These are phyloP conservation scores for Gerosis bhagava DNA, from an alignment of 2,888 invertebrate species.

Conservation along the genomic window DNA sequence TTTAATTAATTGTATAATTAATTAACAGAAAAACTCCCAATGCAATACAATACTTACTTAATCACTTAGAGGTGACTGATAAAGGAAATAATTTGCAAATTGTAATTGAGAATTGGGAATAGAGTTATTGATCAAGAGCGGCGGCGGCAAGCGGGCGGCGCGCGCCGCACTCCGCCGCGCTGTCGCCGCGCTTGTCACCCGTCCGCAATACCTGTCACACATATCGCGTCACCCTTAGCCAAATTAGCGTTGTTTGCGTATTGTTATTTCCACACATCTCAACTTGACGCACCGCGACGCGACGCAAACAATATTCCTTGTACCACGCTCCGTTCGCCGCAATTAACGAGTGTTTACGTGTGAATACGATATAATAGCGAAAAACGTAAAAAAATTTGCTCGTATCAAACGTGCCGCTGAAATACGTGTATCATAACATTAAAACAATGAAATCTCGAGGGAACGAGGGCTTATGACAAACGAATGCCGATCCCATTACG, in stretches of 20 bases:
- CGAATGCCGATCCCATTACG: slow-evolving; percentile 68
- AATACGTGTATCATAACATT: slow-evolving; percentile 22
- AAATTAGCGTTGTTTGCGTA: slow-evolving; percentile 72
- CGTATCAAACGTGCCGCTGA: slow-evolving; percentile 14
- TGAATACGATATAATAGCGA: slow-evolving; percentile 2
- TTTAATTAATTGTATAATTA: too few species aligned
- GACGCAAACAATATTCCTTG: slow-evolving; percentile 55
- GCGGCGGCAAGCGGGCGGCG: slow-evolving; percentile 34
- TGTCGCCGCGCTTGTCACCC: slow-evolving; percentile 41
- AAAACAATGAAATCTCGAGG: slow-evolving; percentile 64
- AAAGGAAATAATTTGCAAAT: slow-evolving; percentile 20
- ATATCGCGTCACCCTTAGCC: slow-evolving; percentile 54
- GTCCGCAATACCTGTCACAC: slow-evolving; percentile 36
- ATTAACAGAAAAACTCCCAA: too few species aligned
- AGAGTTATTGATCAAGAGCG: slow-evolving; percentile 20
- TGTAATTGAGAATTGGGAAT: slow-evolving; percentile 27
- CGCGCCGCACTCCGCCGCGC: slow-evolving; percentile 35
- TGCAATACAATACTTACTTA: too few species aligned
- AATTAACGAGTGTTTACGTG: slow-evolving; percentile 24
- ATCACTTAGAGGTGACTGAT: slow-evolving; percentile 7
- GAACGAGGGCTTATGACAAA: slow-evolving; percentile 57
- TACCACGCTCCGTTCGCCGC: slow-evolving; percentile 24
- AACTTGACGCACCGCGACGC: slow-evolving; percentile 44
- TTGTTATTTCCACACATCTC: slow-evolving; percentile 46
- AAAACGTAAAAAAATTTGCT: slow-evolving; percentile 11